A percentile compares a stretch with the other conserved stretches of the same genome.
Evolutionary conservation across 2,888 invertebrate species (phyloP).

Genomic region (Trypoxylon attenuatum): DNA sequence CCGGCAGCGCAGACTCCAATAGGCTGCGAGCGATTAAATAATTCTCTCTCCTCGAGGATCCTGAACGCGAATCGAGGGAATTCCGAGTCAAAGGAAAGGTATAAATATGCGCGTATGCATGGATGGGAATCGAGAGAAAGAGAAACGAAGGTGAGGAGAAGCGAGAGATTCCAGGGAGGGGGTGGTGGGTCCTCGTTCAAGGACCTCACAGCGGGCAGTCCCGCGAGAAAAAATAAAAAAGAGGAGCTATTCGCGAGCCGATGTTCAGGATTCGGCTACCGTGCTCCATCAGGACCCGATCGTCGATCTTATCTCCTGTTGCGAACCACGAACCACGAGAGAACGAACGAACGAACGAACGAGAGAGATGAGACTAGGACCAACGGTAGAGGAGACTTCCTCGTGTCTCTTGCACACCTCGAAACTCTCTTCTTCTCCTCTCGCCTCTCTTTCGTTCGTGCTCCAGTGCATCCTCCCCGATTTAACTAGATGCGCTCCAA

Average conservation of each 20-base stretch:
- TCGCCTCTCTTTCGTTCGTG: background rate
- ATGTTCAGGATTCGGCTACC: conserved; percentile 53
- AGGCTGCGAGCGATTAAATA: no score
- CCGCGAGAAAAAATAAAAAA: conserved; percentile 8
- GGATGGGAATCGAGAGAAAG: background rate
- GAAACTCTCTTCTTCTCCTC: conserved; percentile 1
- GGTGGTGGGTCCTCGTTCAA: conserved; percentile 27
- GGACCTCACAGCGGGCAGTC: conserved; percentile 18
- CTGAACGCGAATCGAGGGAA: no score
- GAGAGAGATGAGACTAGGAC: no score
- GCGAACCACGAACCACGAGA: conserved; percentile 18
- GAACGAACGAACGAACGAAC: no score
- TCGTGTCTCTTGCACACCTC: conserved; percentile 20
- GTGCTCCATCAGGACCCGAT: conserved; percentile 49
- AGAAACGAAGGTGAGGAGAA: background rate
- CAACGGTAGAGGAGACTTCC: conserved; percentile 29
- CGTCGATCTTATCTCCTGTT: conserved; percentile 45
- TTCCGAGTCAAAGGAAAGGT: no score
- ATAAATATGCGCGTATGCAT: no score
- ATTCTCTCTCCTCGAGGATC: no score
- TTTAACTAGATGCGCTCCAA: conserved; percentile 50
- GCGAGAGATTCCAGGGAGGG: background rate
- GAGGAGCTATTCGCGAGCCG: conserved; percentile 12
- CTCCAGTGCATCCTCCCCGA: conserved; percentile 28
- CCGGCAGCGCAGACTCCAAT: no score